Evolutionary conservation across 1,140 invertebrate species (phyloP), one percentile per base, ranked within the genome.

Genomic region (Drosophila ananassae): DNA sequence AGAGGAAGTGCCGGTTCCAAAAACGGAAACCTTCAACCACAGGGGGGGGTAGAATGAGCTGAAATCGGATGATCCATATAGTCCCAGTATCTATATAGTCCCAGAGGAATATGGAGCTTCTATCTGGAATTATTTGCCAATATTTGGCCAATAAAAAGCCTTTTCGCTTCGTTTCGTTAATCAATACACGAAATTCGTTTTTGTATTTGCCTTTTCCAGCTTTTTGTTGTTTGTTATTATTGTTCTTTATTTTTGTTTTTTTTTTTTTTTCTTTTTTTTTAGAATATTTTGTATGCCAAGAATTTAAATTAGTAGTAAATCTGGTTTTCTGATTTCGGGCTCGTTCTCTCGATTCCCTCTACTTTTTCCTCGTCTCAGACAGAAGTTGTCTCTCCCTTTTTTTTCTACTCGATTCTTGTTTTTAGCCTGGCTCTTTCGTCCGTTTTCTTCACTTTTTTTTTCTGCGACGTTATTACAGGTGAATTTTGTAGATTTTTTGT

Each of bases 221-320:
- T 68, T 41, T 34, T 50, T 22, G 68, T 60, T 54, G 37, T 37
- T 54, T 46, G 21, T 44, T 68, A 57, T 50, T 47, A 66, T 54
- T 50, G 22, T 47, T 28, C 30, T 8, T 50, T 62, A 5, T 21
- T 32, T 59, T 54, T 41, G 44, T 71, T 54, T 66, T 51, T 39
- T 48, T 48, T 71, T 54, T 66, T 51, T 39, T 48, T 48, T 17
- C 17, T 17, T 61, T 46, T 60, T 75, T 83, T 74, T 69, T 68
- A 71, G 54, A 76, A 76, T 79, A 71, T 83, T 87, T 87, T 89
- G 75, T 87, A 77, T 89, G 83, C 83, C 83, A 89, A 79, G 83
- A 87, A 87, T 87, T 87, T 87, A 87, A 87, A 87, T 87, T 87
- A 89, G 83, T 89, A 87, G 83, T 76, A 87, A 87, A 89, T 87